Conservation (phyloP, 1,140 invertebrate genomes). For the Drosophila sp. region DNA sequence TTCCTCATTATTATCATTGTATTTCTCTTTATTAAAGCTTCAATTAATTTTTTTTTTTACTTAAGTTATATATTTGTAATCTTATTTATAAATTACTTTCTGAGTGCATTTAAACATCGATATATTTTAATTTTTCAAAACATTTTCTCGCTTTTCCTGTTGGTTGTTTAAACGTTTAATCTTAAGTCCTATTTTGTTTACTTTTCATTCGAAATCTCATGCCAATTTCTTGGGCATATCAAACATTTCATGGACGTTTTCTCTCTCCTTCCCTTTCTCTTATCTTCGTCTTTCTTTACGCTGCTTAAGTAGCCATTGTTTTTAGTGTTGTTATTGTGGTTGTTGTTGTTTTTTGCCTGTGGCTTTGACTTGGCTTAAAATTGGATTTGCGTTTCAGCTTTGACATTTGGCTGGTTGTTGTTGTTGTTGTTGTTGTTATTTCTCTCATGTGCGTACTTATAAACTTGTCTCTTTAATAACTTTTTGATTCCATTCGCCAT, state of each 20-base stretch:
- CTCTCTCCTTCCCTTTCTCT: background rate
- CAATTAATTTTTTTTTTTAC: too few species aligned
- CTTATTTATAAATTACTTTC: constrained; percentile 8
- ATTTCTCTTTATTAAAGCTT: too few species aligned
- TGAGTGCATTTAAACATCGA: constrained; percentile 20
- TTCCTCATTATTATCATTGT: too few species aligned
- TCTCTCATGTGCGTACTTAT: constrained; percentile 58
- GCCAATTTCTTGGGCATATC: constrained; percentile 1
- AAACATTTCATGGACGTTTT: constrained; percentile 23
- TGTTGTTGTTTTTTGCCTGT: constrained; percentile 58
- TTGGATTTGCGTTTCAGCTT: constrained; percentile 77
- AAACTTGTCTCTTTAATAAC: constrained; percentile 81
- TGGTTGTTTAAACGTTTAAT: constrained; percentile 60
- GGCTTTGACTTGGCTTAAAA: constrained; percentile 78
- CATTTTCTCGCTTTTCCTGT: background rate
- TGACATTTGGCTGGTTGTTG: constrained; percentile 55
- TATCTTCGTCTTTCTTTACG: too few species aligned
- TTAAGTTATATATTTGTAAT: constrained; percentile 2
- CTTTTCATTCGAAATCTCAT: background rate
- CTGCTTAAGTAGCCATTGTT: constrained; percentile 77
- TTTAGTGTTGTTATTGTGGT: constrained; percentile 58
- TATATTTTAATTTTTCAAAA: background rate
- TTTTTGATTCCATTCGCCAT: constrained; percentile 49
- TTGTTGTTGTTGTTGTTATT: constrained; percentile 39
- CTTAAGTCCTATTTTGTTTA: constrained; percentile 55